Percentiles rank a stretch among this genome's conserved stretches.
phyloP scores from a whole-genome alignment of 2,113 vertebrate genomes.

The Macquaria australasica region DNA sequence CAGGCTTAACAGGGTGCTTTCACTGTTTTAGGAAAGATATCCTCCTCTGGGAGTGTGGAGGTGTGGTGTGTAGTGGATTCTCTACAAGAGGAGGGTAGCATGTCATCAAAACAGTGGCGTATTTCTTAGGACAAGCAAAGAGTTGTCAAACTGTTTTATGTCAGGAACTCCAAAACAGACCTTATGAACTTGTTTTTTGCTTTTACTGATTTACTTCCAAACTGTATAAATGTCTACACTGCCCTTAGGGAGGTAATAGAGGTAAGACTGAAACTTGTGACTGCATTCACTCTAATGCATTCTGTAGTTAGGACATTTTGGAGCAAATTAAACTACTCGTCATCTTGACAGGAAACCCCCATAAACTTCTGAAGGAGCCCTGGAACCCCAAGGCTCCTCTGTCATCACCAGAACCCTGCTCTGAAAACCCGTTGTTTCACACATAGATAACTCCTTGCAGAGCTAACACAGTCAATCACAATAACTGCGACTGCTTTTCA shows the following conservation, averaged over 20 bases:
- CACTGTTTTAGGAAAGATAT: slow-evolving; percentile 48
- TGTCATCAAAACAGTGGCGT: slow-evolving; percentile 22
- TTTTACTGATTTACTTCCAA: slow-evolving; percentile 27
- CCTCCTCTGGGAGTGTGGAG: slow-evolving; percentile 32
- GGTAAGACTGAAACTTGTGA: slow-evolving; percentile 3
- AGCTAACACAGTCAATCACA: slow-evolving; percentile 54
- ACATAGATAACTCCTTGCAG: slow-evolving; percentile 22
- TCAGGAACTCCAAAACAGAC: not conserved
- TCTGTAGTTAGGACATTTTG: slow-evolving; percentile 28
- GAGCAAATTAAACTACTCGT: slow-evolving; percentile 50
- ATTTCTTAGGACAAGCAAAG: not conserved
- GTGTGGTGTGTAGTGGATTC: slow-evolving; percentile 7
- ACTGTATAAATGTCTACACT: slow-evolving; percentile 21
- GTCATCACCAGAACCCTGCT: not conserved
- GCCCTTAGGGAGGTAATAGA: not conserved
- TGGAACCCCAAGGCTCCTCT: not conserved
- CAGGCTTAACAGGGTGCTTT: slow-evolving; percentile 33
- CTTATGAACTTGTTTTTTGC: slow-evolving; percentile 14
- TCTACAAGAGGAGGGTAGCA: slow-evolving; percentile 13
- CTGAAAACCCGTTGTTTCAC: slow-evolving; percentile 1
- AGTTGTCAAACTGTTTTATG: slow-evolving; percentile 8
- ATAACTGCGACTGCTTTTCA: slow-evolving; percentile 62
- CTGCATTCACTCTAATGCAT: slow-evolving; percentile 2
- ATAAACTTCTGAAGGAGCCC: slow-evolving; percentile 19
- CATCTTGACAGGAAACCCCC: slow-evolving; percentile 49